Evolutionary conservation across 2,888 invertebrate species (phyloP), one percentile per base, ranked within the genome.

Genomic region (Entomobrya proxima): DNA sequence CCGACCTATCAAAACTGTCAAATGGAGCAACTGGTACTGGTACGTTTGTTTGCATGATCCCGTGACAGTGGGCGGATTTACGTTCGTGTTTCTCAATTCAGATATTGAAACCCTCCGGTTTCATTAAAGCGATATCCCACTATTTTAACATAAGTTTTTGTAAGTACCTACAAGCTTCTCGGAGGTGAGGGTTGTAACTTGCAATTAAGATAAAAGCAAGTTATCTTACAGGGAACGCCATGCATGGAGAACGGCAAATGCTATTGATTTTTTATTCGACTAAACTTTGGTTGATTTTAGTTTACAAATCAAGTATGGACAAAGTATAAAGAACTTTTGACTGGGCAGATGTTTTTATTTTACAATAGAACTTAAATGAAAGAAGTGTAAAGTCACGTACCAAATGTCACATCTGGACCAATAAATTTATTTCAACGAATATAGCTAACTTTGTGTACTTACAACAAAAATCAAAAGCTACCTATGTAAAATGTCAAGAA

Each of bases 151-250:
- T 27, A 27, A 27, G 2, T 50, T 50, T 6, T 18, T 18, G 30
- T 30, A 27, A 5, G 21, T 21, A 24, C 4, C 9, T 55, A 13
- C 27, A 27, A 13, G 44, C 44, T 40, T 40, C 44, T 11, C 44
- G 9, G 18, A 1, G 64, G n/a, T 35, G 64, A 35, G 37, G 21
- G 35, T 32, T 47, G 72, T 47, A 72, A 72, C 47, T 72, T 47
- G 72, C 72, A 72, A 72, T 72, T 72, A 72, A 72, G 72, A 72
- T 72, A 72, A 44, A 24, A 72, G 72, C 72, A 47, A 27, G 15
- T 64, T 35, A 3, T 35, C 4, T 35, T 32, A 21, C 58, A 58
- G 3, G 4, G 44, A 40, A 40, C 44, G 44, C 15, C 44, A 40
- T n/a, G n/a, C n/a, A n/a, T n/a, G n/a, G 27, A 27, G 2, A 55